A percentile compares a stretch with the other conserved stretches of the same genome.
phyloP scores from a whole-genome alignment of 2,113 vertebrate species.

The Passer domesticus region DNA sequence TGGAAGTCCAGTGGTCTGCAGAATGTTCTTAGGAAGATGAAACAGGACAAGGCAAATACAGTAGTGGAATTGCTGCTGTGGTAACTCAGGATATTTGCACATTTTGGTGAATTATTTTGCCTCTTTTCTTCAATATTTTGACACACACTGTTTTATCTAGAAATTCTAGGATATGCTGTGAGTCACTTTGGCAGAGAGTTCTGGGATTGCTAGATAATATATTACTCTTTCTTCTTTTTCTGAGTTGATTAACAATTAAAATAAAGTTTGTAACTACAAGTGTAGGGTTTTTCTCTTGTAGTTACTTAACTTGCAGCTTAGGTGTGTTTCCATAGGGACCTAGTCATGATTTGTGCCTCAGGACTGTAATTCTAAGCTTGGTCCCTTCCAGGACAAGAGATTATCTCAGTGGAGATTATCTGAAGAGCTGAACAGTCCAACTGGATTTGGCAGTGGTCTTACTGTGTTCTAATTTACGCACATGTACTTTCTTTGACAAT shows the following conservation, averaged over 20 bases:
- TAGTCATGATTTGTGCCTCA: neutral
- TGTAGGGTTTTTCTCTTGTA: neutral
- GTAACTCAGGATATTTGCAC: neutral
- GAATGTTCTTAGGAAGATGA: neutral
- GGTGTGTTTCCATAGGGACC: neutral
- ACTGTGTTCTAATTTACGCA: neutral
- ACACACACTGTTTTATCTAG: neutral
- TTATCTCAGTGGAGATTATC: neutral
- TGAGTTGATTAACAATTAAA: neutral
- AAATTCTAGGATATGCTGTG: neutral
- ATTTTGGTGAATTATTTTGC: neutral
- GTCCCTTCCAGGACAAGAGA: neutral
- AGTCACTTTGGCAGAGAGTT: neutral
- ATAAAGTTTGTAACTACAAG: neutral
- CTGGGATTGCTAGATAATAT: neutral
- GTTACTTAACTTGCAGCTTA: neutral
- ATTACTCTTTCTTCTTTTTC: neutral
- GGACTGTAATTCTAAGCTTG: neutral
- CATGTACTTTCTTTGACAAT: neutral
- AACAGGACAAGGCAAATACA: neutral
- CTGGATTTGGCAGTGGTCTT: neutral
- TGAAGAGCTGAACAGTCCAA: neutral
- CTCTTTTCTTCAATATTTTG: neutral
- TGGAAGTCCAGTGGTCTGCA: neutral
- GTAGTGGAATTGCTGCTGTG: neutral